Evolutionary conservation across 2,888 invertebrate genomes (phyloP).

Genomic region (Eupithecia inturbata): DNA sequence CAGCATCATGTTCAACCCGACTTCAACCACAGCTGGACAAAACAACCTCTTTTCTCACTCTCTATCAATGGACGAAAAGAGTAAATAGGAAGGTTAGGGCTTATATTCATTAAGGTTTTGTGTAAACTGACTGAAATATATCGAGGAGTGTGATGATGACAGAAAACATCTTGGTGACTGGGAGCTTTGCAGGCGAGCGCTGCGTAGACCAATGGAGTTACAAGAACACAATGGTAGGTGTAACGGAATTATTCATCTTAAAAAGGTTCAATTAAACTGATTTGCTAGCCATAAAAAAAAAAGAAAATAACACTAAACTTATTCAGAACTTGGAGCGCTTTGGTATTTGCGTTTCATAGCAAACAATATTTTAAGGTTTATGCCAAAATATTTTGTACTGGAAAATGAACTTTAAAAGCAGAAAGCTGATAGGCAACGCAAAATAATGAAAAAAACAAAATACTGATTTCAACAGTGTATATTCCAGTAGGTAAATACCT

Average conservation of each 20-base stretch:
- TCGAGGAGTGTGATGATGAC: too few species aligned
- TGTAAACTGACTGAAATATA: background rate
- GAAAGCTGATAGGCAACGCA: background rate
- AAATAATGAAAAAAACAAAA: slow-evolving; percentile 8
- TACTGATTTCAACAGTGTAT: slow-evolving; percentile 12
- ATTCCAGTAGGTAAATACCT: slow-evolving; percentile 28
- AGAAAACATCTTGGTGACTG: background rate
- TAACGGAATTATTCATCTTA: too few species aligned
- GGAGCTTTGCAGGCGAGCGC: background rate
- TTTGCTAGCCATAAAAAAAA: background rate
- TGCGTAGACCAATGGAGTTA: background rate
- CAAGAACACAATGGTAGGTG: too few species aligned
- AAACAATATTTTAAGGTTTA: background rate
- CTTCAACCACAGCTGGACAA: background rate
- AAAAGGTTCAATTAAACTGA: too few species aligned
- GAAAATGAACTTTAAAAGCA: background rate
- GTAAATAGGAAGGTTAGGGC: background rate
- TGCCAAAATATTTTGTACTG: background rate
- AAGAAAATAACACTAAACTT: background rate
- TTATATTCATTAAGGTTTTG: background rate
- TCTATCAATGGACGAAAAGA: background rate
- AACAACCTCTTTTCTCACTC: background rate
- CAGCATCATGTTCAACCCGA: background rate
- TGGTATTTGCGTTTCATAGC: background rate
- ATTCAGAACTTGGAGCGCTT: background rate